A percentile compares a stretch with the other conserved stretches of the same genome.
These are phyloP conservation scores for Cryptotis parvus DNA, from an alignment of 2,113 vertebrate species.

Conservation along the genomic window DNA sequence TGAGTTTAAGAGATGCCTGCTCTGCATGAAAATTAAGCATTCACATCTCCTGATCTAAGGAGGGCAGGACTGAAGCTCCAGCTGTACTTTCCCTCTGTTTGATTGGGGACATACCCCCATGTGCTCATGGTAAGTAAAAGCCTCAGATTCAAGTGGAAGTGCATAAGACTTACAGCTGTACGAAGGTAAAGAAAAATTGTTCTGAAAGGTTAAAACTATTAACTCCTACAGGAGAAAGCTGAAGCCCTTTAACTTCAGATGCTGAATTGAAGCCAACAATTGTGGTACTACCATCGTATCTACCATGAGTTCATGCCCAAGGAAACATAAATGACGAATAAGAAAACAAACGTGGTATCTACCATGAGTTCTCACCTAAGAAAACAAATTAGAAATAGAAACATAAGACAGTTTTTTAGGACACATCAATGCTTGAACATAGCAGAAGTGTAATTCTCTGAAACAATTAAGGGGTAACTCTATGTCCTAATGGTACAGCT, in stretches of 20 bases:
- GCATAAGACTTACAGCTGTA: neutral
- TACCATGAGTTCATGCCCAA: neutral
- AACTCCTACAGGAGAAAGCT: neutral
- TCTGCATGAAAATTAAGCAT: neutral
- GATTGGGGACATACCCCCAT: neutral
- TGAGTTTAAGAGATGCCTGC: neutral
- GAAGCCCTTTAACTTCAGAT: neutral
- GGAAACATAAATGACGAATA: neutral
- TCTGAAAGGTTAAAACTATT: conserved; percentile 39
- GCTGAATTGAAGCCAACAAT: neutral
- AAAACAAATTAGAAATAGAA: neutral
- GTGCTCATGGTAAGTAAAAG: neutral
- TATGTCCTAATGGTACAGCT: neutral
- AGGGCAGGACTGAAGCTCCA: neutral
- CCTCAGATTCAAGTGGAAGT: conserved; percentile 7
- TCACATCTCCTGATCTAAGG: neutral
- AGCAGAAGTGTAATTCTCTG: neutral
- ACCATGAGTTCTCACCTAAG: too few relatives aligned
- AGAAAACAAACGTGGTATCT: too few relatives aligned
- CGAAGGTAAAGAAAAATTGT: conserved; percentile 22
- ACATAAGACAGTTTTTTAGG: neutral
- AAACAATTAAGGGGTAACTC: neutral
- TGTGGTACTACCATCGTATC: conserved; percentile 25
- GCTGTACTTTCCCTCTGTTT: neutral
- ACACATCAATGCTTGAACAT: neutral